Base-by-base conservation (phyloP, 2,113 vertebrate species). In the Ophthalmolycus amberensis region DNA sequence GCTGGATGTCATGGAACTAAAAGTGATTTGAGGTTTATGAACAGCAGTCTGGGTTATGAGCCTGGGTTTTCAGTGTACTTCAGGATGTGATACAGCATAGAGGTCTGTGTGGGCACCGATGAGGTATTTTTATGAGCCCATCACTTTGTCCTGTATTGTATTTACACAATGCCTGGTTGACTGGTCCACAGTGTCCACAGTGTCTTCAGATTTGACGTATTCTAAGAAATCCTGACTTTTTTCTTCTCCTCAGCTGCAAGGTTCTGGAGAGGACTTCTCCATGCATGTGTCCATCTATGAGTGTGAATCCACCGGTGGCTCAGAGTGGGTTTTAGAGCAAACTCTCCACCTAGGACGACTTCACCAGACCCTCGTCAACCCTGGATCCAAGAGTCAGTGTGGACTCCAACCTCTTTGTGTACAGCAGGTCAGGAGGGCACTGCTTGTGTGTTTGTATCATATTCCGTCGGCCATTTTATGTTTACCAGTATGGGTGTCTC, bases 231-330 rank as follows among this genome's bases (percentile, higher is more conserved):
- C 5, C 1, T n/a, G 9, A 46, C 22, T 5, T 37, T 48, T 11
- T 62, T 79, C 6, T 48, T 66, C 50, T 84, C 52, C 34, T 56
- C 81, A 88, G 86, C 68, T 83, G 46, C 89, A 78, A 29, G 79
- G 77, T 3, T 89, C 88, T 71, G 72, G 62, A 38, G 80, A 97
- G 88, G 96, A 99, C 80, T 99, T 99, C 93, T 99, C 97, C 86
- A 99, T 99, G 98, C 97, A 99, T 3, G 98, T 99, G 84, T 99
- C 98, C 91, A 99, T 99, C 88, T 99, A 98, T 77, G 98, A 99
- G 93, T 99, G 98, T 78, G 98, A 99, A 91, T 99, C 98, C 12
- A 99, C 98, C 0, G 98, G 98, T 54, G 98, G 98, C 50, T 99
- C 98, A 1, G 98, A 99, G 90, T 99, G 98, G 98, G 98, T 97